Evolutionary conservation across 2,888 invertebrate species (phyloP).

Genomic region (Atrina japonica): DNA sequence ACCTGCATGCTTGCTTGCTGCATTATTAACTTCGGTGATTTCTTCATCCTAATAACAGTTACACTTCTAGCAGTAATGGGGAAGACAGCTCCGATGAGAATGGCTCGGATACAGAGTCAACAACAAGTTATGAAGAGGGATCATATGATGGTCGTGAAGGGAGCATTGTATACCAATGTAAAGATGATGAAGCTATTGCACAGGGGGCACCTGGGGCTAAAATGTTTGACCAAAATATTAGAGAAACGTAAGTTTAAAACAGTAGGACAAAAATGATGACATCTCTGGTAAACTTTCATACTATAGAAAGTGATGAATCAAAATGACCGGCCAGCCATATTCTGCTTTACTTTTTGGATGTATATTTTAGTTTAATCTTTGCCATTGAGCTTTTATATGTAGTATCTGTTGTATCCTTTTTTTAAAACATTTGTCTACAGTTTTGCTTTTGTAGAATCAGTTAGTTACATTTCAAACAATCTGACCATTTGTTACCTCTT

Average conservation of each 20-base stretch:
- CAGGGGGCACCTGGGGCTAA: conserved; percentile 74
- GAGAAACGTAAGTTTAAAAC: conserved; percentile 79
- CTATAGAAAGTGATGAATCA: no score
- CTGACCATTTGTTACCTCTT: no score
- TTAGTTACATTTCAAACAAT: no score
- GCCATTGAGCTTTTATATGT: no score
- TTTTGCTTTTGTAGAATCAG: no score
- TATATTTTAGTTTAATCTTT: no score
- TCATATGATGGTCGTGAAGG: conserved; percentile 81
- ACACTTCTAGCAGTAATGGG: conserved; percentile 47
- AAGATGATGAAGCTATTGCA: conserved; percentile 79
- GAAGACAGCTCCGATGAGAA: conserved; percentile 51
- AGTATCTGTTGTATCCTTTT: no score
- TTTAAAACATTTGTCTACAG: no score
- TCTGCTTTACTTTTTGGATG: no score
- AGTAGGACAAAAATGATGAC: no score
- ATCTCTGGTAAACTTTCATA: no score
- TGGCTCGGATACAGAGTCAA: conserved; percentile 64
- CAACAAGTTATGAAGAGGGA: conserved; percentile 80
- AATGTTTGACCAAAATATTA: conserved; percentile 80
- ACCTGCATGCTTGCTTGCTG: conserved; percentile 27
- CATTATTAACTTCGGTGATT: not conserved
- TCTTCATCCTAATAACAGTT: conserved; percentile 29
- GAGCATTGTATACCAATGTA: conserved; percentile 78
- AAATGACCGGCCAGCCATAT: no score